phyloP scores from a whole-genome alignment of 1,140 invertebrate species.

The Rhagoletis pomonella region DNA sequence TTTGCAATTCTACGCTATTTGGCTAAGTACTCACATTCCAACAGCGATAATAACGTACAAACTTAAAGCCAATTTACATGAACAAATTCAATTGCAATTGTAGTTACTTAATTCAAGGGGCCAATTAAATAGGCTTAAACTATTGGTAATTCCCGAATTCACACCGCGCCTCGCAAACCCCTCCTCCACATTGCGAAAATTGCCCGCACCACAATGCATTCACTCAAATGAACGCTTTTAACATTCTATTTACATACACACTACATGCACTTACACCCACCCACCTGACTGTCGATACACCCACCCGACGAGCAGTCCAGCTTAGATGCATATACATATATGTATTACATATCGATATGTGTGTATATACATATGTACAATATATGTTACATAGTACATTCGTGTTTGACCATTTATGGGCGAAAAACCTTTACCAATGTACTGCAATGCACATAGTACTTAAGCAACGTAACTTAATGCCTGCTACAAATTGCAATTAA shows the following conservation, averaged over 20 bases:
- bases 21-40: conserved; percentile 31
- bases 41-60: conserved; percentile 62
- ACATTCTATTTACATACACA: not conserved
- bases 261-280: not conserved
- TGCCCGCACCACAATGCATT: not conserved
- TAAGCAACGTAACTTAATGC: conserved; percentile 67
- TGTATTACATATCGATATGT: too few species aligned
- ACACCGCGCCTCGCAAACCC: not conserved
- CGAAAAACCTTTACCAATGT: conserved; percentile 52
- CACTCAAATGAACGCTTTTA: not conserved
- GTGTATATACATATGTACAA: too few species aligned
- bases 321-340: too few species aligned
- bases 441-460: not conserved
- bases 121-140: conserved; percentile 66
- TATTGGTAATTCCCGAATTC: conserved; percentile 35
- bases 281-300: not conserved
- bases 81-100: conserved; percentile 69
- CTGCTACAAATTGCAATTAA: conserved; percentile 73
- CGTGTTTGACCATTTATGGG: not conserved
- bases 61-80: conserved; percentile 67
- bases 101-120: conserved; percentile 65
- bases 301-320: not conserved
- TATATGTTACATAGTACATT: too few species aligned
- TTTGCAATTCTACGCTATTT: not conserved
- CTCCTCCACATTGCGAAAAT: not conserved